Base-by-base conservation (phyloP, 1,140 invertebrate genomes). In the Drosophila hydei region DNA sequence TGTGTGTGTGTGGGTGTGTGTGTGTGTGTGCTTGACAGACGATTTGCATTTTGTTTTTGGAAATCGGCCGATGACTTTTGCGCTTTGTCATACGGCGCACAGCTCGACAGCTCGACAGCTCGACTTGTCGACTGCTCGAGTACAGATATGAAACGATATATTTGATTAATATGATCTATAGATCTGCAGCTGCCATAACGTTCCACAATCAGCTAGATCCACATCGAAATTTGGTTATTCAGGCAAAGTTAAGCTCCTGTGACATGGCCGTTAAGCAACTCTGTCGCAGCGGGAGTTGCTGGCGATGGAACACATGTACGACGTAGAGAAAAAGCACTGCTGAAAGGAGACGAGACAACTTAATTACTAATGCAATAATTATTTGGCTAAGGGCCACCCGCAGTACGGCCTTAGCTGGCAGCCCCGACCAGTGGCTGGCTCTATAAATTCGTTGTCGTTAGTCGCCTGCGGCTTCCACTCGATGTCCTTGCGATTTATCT, bases 41-140 rank as follows among this genome's bases (percentile, higher is more conserved):
- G 80, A 84, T 84, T 85, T 85, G 73, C 79, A 84, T 79, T 84
- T 85, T 77, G 73, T 78, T 83, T 78, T 75, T 63, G 42, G 43
- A 68, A 72, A 75, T 68, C 68, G 73, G 43, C 52, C 43, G 45
- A 77, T 74, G 78, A 62, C 71, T 81, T 64, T 65, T 45, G 23
- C 36, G 61, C 61, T 65, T 64, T 70, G 43, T 30, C 38, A 43
- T 43, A 23, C 16, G 0, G 25, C 51, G 30, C 14, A 19, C 9
- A 54, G 7, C n/a, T n/a, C n/a, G n/a, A n/a, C n/a, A n/a, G n/a
- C n/a, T n/a, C n/a, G 36, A 62, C n/a, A 14, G 11, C 36, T 14
- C 36, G 36, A 4, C 6, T 33, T 33, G 30, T n/a, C n/a, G n/a
- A 30, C 27, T 30, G 27, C 27, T 11, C 2, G 30, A 11, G 12